Evolutionary conservation across 2,797 vertebrate species (phyloP).

Genomic region (Melanogrammus aeglefinus): DNA sequence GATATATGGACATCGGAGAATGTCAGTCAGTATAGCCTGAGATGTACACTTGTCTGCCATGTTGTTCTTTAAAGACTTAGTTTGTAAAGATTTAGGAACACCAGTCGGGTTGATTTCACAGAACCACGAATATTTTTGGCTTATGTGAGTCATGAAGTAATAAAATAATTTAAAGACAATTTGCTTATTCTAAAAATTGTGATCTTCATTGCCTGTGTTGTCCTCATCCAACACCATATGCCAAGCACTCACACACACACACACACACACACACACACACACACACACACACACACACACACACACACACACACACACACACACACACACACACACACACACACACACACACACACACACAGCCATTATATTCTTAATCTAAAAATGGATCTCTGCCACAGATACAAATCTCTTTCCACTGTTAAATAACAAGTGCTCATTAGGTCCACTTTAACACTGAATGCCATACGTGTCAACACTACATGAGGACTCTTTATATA

Average conservation of each 20-base stretch:
- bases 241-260: neutral
- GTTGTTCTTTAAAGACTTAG: neutral
- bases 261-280: slow-evolving; percentile 14
- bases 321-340: slow-evolving; percentile 13
- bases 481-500: slow-evolving; percentile 40
- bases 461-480: slow-evolving; percentile 30
- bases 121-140: slow-evolving; percentile 14
- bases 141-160: slow-evolving; percentile 21
- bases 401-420: slow-evolving; percentile 57
- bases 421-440: slow-evolving; percentile 31
- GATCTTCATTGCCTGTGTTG: neutral
- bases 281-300: slow-evolving; percentile 12
- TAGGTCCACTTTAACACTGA: slow-evolving; percentile 29
- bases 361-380: slow-evolving; percentile 16
- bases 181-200: neutral
- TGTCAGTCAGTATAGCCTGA: neutral
- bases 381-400: slow-evolving; percentile 19
- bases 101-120: slow-evolving; percentile 18
- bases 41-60: neutral
- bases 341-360: slow-evolving; percentile 15
- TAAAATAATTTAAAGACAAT: slow-evolving; percentile 1
- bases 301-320: slow-evolving; percentile 11
- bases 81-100: neutral
- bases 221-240: neutral
- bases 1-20: neutral